Conservation (phyloP, 2,113 vertebrate genomes). For the Ptychochromis oligacanthus region DNA sequence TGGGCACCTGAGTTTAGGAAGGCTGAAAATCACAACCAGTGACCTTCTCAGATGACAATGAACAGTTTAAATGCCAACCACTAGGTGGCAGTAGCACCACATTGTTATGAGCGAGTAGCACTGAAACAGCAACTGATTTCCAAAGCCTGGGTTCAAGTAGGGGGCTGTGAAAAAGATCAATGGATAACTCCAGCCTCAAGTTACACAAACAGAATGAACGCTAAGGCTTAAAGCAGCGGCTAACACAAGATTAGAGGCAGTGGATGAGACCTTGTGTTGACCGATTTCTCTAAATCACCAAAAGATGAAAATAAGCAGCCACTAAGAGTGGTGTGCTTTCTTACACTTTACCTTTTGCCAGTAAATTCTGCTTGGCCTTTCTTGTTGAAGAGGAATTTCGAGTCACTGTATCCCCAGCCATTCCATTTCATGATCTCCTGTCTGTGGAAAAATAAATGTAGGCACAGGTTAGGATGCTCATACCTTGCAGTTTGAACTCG, state of each 20-base stretch:
- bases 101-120: conserved; percentile 44
- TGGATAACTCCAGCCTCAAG: conserved; percentile 13
- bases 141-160: conserved; percentile 19
- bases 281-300: neutral
- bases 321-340: neutral
- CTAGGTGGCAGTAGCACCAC: conserved; percentile 79
- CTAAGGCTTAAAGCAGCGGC: neutral
- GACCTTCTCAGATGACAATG: conserved; percentile 57
- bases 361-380: conserved; percentile 97
- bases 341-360: conserved; percentile 87
- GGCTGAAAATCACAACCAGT: conserved; percentile 49
- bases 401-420: conserved; percentile 98
- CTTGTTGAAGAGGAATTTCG: conserved; percentile 95
- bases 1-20: conserved; percentile 27
- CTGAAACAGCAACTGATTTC: neutral
- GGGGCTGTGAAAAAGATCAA: conserved; percentile 41
- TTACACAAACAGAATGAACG: neutral
- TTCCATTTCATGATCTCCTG: conserved; percentile 99
- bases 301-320: neutral
- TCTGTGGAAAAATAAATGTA: conserved; percentile 75
- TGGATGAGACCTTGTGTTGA: neutral
- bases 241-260: conserved; percentile 7
- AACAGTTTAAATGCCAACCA: conserved; percentile 66
- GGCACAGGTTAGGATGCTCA: neutral
- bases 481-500: neutral